phyloP scores from a whole-genome alignment of 37 sponge, comb jelly and placozoan species.

The Eunapius fragilis region DNA sequence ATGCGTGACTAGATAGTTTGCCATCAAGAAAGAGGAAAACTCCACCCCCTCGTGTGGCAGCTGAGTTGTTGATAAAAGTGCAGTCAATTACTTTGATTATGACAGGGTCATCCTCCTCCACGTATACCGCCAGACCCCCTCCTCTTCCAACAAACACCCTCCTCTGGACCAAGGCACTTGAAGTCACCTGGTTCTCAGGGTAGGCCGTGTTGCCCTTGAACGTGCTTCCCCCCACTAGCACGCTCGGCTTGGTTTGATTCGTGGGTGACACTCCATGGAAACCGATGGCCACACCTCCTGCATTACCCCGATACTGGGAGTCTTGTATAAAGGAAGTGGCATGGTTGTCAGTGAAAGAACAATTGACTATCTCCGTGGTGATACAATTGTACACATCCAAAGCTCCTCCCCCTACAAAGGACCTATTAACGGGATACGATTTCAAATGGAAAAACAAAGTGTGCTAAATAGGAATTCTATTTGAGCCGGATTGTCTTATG shows the following conservation, averaged over 20 bases:
- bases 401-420: conserved; percentile 16
- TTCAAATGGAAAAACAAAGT: too few relatives aligned
- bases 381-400: conserved; percentile 13
- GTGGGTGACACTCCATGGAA: background rate
- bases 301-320: conserved; percentile 8
- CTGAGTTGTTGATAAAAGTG: conserved; percentile 25
- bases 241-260: background rate
- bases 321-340: conserved; percentile 1
- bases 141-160: conserved; percentile 14
- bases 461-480: too few relatives aligned
- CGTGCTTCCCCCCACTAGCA: conserved; percentile 6
- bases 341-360: conserved; percentile 1
- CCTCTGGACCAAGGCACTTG: background rate
- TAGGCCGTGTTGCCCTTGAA: conserved; percentile 19
- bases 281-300: conserved; percentile 25
- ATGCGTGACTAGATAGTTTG: background rate
- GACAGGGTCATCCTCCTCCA: background rate
- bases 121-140: conserved; percentile 10
- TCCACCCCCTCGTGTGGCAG: conserved; percentile 23
- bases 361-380: background rate
- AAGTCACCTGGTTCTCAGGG: background rate
- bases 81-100: background rate
- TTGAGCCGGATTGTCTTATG: too few relatives aligned
- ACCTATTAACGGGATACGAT: background rate
- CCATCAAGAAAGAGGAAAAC: conserved; percentile 12